Base-by-base conservation (phyloP, 1,140 invertebrate species). In the Melanaphis sacchari region DNA sequence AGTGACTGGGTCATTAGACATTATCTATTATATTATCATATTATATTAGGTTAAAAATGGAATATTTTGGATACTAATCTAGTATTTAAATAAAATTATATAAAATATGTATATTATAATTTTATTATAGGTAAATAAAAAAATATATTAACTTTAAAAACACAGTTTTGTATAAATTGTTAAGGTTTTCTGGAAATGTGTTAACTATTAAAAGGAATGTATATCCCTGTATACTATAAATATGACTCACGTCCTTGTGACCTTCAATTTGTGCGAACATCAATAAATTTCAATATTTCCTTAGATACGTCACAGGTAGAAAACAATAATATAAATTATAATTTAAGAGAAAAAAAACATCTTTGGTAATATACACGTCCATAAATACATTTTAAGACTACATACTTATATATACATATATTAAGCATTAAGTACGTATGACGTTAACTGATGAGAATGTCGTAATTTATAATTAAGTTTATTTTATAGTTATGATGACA, bases 361-460 rank as follows among this genome's bases (percentile, higher is more conserved):
- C 81, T 40, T 26, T 41, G 24, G 40, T 40, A 84, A 41, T 82
- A 26, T 22, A 84, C 40, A 84, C 82, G 38, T 41, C 26, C 22
- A 22, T 38, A 40, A 3, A 38, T 82, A 38, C 18, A 38, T 82
- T 38, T 82, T 38, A 40, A 40, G 82, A 41, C 9, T 41, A 11
- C 38, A 84, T 66, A 76, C 59, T 1, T 66, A 4, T 66, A 41
- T 38, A n/a, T 11, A 11, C 82, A 84, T 41, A 81, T 81, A 36
- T 81, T 81, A 81, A 38, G 40, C 40, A 84, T 38, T 84, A 41
- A 40, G 82, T 24, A 40, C 38, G 82, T 24, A 84, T 84, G 82
- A 84, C 82, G 82, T 82, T 22, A 82, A 76, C 59, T n/a, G 59
- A 76, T 76, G 59, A 76, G n/a, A 76, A n/a, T n/a, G 15, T n/a